Percentiles rank a stretch among this genome's conserved stretches.
Conservation (phyloP, 92 coral and sea anemone genomes). For the Zoanthus sociatus region DNA sequence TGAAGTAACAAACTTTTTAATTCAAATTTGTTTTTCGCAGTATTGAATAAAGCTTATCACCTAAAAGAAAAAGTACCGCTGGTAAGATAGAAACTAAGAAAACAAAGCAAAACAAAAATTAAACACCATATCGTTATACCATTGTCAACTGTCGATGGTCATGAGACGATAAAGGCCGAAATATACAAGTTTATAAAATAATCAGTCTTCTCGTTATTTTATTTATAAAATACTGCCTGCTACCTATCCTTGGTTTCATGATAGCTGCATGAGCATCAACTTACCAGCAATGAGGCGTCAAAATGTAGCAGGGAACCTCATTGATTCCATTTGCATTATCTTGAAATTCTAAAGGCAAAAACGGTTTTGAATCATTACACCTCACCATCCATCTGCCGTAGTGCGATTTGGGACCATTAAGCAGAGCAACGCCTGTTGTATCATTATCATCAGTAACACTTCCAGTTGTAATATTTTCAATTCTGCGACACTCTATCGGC, state of each 20-base stretch:
- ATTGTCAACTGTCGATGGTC: no score
- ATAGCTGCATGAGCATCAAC: background rate
- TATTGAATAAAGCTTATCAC: no score
- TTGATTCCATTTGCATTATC: background rate
- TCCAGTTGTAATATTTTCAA: background rate
- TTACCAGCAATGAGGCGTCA: no score
- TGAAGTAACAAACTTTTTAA: no score
- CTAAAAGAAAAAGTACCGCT: no score
- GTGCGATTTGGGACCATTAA: background rate
- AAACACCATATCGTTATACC: no score
- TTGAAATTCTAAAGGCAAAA: background rate
- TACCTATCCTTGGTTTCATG: background rate
- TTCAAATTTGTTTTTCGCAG: no score
- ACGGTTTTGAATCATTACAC: background rate
- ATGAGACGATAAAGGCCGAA: no score
- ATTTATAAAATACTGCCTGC: background rate
- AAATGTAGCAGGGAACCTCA: background rate
- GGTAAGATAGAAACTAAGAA: no score
- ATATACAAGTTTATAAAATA: no score
- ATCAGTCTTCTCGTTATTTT: no score
- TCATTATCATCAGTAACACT: constrained; percentile 1
- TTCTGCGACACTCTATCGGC: background rate
- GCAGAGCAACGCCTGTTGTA: background rate
- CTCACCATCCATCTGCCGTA: constrained; percentile 24
- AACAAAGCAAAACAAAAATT: no score